phyloP scores from a whole-genome alignment of 1,140 invertebrate genomes.

The Drosophila guanche region DNA sequence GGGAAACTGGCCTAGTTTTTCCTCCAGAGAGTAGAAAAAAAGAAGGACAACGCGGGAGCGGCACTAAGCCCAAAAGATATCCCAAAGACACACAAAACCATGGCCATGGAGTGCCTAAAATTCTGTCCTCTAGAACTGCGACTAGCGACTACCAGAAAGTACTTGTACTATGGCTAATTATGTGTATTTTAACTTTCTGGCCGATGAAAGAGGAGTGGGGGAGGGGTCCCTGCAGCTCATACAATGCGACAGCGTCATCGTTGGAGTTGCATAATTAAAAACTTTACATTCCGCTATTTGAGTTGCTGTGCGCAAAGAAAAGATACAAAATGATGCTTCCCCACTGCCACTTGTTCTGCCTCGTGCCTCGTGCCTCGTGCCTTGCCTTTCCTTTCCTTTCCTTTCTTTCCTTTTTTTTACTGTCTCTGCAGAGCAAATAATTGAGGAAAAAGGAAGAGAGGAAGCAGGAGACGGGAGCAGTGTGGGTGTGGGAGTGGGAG shows the following conservation, averaged over 20 bases:
- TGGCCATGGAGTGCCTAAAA: slow-evolving; percentile 2
- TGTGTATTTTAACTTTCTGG: slow-evolving; percentile 78
- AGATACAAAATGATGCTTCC: slow-evolving; percentile 60
- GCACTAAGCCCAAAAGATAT: slow-evolving; percentile 34
- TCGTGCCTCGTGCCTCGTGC: slow-evolving; percentile 9
- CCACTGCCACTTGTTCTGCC: background rate
- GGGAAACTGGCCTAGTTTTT: slow-evolving; percentile 63
- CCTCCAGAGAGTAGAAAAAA: slow-evolving; percentile 5
- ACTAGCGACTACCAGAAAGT: slow-evolving; percentile 14
- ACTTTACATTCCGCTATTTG: slow-evolving; percentile 77
- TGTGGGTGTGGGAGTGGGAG: too few species aligned
- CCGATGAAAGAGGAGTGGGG: slow-evolving; percentile 32
- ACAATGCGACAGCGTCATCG: slow-evolving; percentile 42
- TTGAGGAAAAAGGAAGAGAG: background rate
- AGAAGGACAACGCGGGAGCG: background rate
- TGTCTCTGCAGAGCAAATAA: slow-evolving; percentile 49
- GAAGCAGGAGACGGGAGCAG: slow-evolving; percentile 1
- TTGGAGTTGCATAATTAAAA: slow-evolving; percentile 77
- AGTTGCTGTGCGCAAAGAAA: slow-evolving; percentile 75
- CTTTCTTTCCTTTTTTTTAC: slow-evolving; percentile 16
- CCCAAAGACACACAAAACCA: slow-evolving; percentile 37
- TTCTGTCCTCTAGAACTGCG: slow-evolving; percentile 39
- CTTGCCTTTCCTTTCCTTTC: slow-evolving; percentile 22
- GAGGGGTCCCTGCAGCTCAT: background rate
- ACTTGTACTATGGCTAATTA: slow-evolving; percentile 72